Percentiles rank a stretch among this genome's conserved stretches.
Evolutionary conservation across 2,797 vertebrate species (phyloP).

Genomic region (Pachyuromys duprasi): DNA sequence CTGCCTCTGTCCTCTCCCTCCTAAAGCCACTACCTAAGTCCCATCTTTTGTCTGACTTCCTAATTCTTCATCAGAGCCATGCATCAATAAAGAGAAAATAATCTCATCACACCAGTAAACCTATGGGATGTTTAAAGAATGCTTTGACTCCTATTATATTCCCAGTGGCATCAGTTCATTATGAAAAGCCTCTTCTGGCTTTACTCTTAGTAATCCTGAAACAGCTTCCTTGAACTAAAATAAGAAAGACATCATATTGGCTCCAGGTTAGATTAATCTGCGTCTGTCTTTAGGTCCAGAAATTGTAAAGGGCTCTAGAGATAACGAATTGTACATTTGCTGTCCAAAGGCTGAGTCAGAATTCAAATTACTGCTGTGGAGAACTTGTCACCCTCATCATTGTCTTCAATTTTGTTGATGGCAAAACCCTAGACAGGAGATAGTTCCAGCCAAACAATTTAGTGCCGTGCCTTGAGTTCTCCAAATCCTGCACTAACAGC

Average conservation of each 20-base stretch:
- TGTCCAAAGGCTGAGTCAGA: background rate
- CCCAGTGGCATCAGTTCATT: background rate
- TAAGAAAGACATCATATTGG: background rate
- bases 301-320: background rate
- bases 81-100: background rate
- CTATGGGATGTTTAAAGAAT: conserved; percentile 3
- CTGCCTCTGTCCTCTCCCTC: background rate
- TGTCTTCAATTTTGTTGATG: background rate
- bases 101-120: background rate
- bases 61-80: background rate
- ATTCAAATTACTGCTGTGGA: background rate
- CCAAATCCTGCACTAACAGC: background rate
- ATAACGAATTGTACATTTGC: background rate
- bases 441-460: background rate
- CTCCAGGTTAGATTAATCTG: background rate
- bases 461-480: background rate
- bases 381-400: background rate
- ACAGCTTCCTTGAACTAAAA: background rate
- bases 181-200: background rate
- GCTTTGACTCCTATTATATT: background rate
- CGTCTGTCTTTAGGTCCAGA: background rate
- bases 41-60: background rate
- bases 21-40: conserved; percentile 11
- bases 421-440: conserved; percentile 6
- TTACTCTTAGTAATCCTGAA: background rate